Evolutionary conservation across 2,797 vertebrate genomes (phyloP).

Genomic region (Schizothorax lantsangensis): DNA sequence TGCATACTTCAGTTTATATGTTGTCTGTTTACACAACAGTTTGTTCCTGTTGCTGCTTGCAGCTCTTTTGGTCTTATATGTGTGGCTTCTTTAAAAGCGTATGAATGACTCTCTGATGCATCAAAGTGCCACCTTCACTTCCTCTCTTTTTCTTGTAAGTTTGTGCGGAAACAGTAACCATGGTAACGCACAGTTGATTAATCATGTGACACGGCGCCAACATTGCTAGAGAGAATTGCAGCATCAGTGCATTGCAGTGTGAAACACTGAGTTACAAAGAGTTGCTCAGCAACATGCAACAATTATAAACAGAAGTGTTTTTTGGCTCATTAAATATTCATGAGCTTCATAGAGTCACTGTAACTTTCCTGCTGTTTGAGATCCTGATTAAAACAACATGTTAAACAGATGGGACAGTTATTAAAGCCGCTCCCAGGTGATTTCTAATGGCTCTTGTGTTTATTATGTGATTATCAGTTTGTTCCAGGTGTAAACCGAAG

Average conservation of each 20-base stretch:
- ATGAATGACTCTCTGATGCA: neutral
- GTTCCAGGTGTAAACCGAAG: neutral
- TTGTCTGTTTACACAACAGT: neutral
- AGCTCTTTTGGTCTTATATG: neutral
- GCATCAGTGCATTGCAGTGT: neutral
- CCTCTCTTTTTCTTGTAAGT: neutral
- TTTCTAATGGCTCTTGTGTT: neutral
- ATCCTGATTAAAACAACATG: neutral
- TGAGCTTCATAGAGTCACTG: neutral
- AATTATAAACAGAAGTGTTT: neutral
- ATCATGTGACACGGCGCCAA: neutral
- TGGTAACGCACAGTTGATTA: neutral
- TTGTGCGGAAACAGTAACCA: neutral
- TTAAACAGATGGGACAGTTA: neutral
- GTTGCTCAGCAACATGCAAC: neutral
- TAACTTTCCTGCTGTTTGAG: neutral
- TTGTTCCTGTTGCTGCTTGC: neutral
- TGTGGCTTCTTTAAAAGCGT: neutral
- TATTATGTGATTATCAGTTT: neutral
- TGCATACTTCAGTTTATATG: neutral
- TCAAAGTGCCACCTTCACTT: constrained; percentile 16
- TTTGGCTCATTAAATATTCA: constrained; percentile 7
- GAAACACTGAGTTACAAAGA: neutral
- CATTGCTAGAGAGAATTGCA: neutral
- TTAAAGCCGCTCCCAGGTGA: neutral